Percentiles rank a stretch among this genome's conserved stretches.
phyloP scores from a whole-genome alignment of 2,888 invertebrate genomes.

The Norana najaformis region DNA sequence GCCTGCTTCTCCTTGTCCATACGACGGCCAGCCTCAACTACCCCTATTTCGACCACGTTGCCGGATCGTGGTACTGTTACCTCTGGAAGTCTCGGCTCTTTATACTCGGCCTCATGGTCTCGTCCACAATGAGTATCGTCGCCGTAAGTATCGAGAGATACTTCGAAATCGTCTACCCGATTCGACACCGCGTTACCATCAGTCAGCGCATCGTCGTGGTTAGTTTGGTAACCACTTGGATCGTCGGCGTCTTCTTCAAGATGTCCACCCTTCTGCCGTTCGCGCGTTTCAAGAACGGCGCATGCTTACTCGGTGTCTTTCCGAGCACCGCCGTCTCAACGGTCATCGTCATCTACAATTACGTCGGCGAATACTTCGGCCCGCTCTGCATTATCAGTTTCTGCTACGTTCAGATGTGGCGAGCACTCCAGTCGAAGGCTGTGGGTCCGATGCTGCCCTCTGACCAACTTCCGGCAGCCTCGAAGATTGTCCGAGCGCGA shows the following conservation, averaged over 20 bases:
- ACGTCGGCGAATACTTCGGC: neutral
- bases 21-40: neutral
- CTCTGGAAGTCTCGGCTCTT: neutral
- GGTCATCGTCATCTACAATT: neutral
- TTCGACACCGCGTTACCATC: neutral
- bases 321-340: neutral
- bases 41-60: neutral
- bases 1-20: neutral
- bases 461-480: neutral
- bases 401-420: conserved; percentile 16
- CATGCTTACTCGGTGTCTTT: neutral
- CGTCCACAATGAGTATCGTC: neutral
- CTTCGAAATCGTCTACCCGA: neutral
- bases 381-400: conserved; percentile 1
- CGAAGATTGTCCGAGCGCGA: neutral
- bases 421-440: neutral
- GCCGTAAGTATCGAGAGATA: conserved; percentile 14
- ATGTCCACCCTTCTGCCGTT: neutral
- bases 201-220: neutral
- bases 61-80: neutral
- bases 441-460: neutral
- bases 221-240: neutral
- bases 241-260: conserved; percentile 4
- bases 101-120: neutral
- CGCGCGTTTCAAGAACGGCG: neutral